Evolutionary conservation across 2,113 vertebrate species (phyloP).

Genomic region (Peromyscus maniculatus): DNA sequence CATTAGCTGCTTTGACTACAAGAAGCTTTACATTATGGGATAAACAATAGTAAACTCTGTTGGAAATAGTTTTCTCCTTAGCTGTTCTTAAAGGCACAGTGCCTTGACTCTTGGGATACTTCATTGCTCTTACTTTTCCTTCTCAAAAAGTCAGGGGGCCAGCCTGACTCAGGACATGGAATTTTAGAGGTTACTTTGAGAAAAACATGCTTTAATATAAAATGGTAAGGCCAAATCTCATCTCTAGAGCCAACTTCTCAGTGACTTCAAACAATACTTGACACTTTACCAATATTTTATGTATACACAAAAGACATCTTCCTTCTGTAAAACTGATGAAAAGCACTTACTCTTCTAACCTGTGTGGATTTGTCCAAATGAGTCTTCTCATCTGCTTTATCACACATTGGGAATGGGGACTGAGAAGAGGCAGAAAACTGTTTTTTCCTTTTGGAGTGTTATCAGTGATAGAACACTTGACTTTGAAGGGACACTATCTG

Average conservation of each 20-base stretch:
- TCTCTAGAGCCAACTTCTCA: neutral
- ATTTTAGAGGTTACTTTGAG: neutral
- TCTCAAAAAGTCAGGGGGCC: neutral
- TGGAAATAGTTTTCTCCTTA: neutral
- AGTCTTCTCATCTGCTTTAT: neutral
- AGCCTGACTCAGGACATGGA: neutral
- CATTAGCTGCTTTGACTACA: neutral
- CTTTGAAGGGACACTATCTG: neutral
- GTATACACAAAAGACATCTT: neutral
- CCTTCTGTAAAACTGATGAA: neutral
- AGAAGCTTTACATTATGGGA: neutral
- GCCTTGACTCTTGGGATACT: neutral
- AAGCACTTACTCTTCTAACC: neutral
- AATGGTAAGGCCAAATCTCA: neutral
- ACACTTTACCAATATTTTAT: neutral
- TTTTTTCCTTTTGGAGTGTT: neutral
- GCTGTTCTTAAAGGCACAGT: neutral
- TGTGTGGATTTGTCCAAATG: neutral
- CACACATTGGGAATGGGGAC: neutral
- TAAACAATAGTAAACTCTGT: neutral
- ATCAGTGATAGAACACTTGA: neutral
- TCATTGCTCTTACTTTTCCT: neutral
- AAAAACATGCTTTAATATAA: neutral
- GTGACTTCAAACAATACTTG: neutral
- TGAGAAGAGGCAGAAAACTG: neutral